Base-by-base conservation (phyloP, 2,797 vertebrate species). In the Mastacembelus armatus region DNA sequence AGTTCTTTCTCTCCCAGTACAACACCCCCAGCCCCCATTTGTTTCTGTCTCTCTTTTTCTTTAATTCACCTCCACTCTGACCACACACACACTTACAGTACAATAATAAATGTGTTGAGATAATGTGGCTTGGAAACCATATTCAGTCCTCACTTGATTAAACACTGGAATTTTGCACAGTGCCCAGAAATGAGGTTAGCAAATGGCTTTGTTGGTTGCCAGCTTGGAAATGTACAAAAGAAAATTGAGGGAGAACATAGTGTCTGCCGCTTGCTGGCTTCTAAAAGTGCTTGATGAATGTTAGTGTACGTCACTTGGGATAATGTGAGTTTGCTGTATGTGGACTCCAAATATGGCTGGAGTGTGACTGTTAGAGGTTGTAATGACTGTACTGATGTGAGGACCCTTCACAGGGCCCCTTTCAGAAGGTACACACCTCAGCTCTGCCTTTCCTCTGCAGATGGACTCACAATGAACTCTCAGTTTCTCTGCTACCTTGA, bases 161-260 rank as follows among this genome's bases (percentile, higher is more conserved):
- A 94, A 94, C 93, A 91, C 87, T 92, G 92, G 92, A 93, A 93
- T 95, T 92, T 93, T 93, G 90, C 90, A 85, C 38, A 50, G 88
- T 93, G 91, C 92, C 93, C 94, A 94, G 93, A 93, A 93, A 92
- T 94, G 92, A 94, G 94, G 92, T 94, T 94, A 93, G 93, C 90
- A 92, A 94, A 93, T 92, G 91, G 92, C 85, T 91, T 90, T 63
- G 64, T 75, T 76, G 83, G 81, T 88, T 92, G 93, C 91, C 94
- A 93, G 93, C 84, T 93, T 92, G 91, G 92, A 94, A 91, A 85
- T 86, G 85, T 83, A 89, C 88, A 90, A 93, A 92, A 93, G 89
- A 81, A 92, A 94, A 91, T 74, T 40, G 83, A 84, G 88, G 91
- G 88, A 91, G 91, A 91, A 92, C 89, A 90, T 91, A 88, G 90